These are phyloP conservation scores for Drosophila takahashii DNA, from an alignment of 1,140 invertebrate genomes.

Conservation along the genomic window DNA sequence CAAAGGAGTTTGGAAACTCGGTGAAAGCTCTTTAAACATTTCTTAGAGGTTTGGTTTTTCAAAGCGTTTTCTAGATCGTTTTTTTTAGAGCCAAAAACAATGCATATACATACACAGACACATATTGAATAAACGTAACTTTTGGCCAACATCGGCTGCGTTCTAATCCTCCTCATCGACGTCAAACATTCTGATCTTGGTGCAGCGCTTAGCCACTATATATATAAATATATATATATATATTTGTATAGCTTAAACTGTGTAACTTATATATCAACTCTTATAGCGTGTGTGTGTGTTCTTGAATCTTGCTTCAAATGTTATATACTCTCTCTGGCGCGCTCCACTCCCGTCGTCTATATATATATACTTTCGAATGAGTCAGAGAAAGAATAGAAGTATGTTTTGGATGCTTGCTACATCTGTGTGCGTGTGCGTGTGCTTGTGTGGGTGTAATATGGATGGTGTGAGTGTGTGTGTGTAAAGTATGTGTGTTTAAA, in stretches of 20 bases:
- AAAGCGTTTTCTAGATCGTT: slow-evolving; percentile 1
- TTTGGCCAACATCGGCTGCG: slow-evolving; percentile 68
- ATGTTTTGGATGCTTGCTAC: slow-evolving; percentile 45
- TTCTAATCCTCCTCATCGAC: slow-evolving; percentile 62
- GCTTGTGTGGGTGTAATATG: slow-evolving; percentile 43
- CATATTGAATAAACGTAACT: slow-evolving; percentile 42
- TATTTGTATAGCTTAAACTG: slow-evolving; percentile 66
- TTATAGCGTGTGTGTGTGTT: slow-evolving; percentile 67
- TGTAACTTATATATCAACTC: slow-evolving; percentile 77
- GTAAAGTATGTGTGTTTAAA: slow-evolving; percentile 62
- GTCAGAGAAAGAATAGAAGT: slow-evolving; percentile 63
- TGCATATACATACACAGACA: slow-evolving; percentile 51
- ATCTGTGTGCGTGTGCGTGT: slow-evolving; percentile 41
- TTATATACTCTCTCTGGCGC: slow-evolving; percentile 55
- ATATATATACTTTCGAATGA: slow-evolving; percentile 62
- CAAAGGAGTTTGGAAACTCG: background rate
- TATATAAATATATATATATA: slow-evolving; percentile 41
- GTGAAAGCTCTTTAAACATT: background rate
- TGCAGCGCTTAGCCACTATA: slow-evolving; percentile 30
- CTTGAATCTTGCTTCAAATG: slow-evolving; percentile 59
- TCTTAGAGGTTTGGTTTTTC: slow-evolving; percentile 1
- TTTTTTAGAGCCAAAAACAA: slow-evolving; percentile 22
- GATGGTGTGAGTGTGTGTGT: slow-evolving; percentile 51
- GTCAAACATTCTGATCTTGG: slow-evolving; percentile 45
- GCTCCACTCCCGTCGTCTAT: slow-evolving; percentile 37